Base-by-base conservation (phyloP, 2,888 invertebrate genomes). In the Pardosa pseudoannulata region DNA sequence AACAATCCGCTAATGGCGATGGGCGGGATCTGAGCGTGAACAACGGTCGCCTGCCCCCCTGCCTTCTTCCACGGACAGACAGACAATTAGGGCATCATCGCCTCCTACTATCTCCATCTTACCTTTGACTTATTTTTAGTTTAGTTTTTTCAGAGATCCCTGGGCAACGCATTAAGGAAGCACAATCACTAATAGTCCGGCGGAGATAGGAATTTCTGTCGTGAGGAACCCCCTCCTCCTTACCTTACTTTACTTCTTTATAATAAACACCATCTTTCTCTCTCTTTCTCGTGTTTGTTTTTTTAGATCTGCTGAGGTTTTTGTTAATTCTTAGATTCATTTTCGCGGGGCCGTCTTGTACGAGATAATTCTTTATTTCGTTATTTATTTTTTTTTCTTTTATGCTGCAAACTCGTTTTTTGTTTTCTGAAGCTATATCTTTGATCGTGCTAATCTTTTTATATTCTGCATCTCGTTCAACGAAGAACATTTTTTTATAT, bases 71-170 rank as follows among this genome's bases (percentile, higher is more conserved):
- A 79, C 62, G 71, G 82, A 82, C 82, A 76, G 83, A 79, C 73
- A 72, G 83, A 85, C 83, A 85, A 85, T 85, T 85, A 85, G 83
- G 73, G 83, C 83, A 78, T 85, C 83, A 85, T 85, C 83, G 68
- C 83, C 78, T 76, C 73, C 68, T 72, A 74, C 81, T 76, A 76
- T 83, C 82, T 76, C 46, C 76, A 32, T 83, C 72, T 73, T 80
- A 50, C 73, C 73, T 80, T 73, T 79, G 64, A 73, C 67, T 80
- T 81, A 65, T 39, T 81, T 70, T 29, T n/a, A n/a, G n/a, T n/a
- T n/a, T n/a, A n/a, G n/a, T n/a, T n/a, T 65, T 71, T 41, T 16
- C 41, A 68, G 56, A 78, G 65, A 78, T 76, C 78, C 68, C 31
- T 67, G 73, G 56, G 71, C 83, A 83, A 67, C 76, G 39, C 73